A percentile compares a stretch with the other conserved stretches of the same genome.
Evolutionary conservation across 2,797 vertebrate species (phyloP).

Genomic region (Emydoidea blandingii): DNA sequence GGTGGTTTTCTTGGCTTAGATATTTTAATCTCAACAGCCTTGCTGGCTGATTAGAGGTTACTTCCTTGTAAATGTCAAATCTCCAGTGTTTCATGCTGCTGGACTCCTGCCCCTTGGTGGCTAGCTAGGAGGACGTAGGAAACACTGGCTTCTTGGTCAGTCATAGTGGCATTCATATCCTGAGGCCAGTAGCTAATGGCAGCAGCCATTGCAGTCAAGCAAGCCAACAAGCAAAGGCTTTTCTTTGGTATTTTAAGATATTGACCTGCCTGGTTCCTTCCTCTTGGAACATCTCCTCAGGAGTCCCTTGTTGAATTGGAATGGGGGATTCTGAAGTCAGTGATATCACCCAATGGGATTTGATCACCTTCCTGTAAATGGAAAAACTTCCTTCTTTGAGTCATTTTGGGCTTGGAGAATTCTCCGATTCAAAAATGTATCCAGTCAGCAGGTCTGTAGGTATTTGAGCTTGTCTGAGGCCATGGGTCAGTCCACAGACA

Average conservation of each 20-base stretch:
- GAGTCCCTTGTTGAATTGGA: neutral
- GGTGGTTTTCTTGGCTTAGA: slow-evolving; percentile 47
- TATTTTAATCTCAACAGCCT: slow-evolving; percentile 34
- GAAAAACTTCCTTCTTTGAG: neutral
- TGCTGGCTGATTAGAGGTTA: slow-evolving; percentile 36
- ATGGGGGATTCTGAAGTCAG: neutral
- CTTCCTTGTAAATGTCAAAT: slow-evolving; percentile 31
- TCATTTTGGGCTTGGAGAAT: neutral
- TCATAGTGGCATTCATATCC: neutral
- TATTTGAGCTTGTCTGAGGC: neutral
- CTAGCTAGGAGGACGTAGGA: neutral
- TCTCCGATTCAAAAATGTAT: neutral
- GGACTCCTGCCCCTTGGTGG: neutral
- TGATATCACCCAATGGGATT: neutral
- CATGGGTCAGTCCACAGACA: neutral
- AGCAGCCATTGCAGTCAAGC: neutral
- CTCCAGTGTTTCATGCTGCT: neutral
- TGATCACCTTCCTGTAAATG: neutral
- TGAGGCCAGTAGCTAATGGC: accelerated
- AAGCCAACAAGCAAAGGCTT: neutral
- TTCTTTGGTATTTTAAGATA: neutral
- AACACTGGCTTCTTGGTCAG: neutral
- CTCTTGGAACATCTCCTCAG: neutral
- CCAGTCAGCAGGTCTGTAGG: neutral
- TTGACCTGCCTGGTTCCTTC: neutral